Evolutionary conservation across 2,888 invertebrate genomes (phyloP), one percentile per base, ranked within the genome.

Genomic region (Pyrrhia umbra): DNA sequence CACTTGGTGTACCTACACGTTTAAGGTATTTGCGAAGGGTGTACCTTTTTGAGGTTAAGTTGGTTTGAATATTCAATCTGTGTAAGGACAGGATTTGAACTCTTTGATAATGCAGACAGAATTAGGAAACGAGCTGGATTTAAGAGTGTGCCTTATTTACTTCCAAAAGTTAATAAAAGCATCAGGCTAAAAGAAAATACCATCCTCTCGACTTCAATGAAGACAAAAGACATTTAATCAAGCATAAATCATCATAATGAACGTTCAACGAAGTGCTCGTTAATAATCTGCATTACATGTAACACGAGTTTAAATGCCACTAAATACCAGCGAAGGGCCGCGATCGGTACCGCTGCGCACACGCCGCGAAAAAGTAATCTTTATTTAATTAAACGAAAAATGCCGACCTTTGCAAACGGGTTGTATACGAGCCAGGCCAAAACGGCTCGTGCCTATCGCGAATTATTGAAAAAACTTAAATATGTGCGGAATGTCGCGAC

Each of bases 351-450:
- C 40, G 54, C 52, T 59, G 61, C 60, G 77, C 79, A 68, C 77
- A 76, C 76, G 77, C 63, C 75, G 72, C 66, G 78, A 66, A 77
- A 81, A 81, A 82, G 80, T 80, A 81, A 86, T 85, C 80, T 84
- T 84, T 79, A 84, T 82, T 85, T 86, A 85, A 88, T 87, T 89
- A 80, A 87, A 83, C 66, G 77, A 81, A 82, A 81, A 79, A 65
- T 56, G 42, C 27, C 67, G 82, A 85, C 86, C 85, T 88, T 87
- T 84, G 52, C 62, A 52, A 70, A 73, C 70, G 18, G 25, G 61
- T 64, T 57, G 63, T 60, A 57, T 34, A 21, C 47, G 55, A 50
- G 40, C 20, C 37, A 51, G 45, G 20, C 6, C 40, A 42, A n/a
- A n/a, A 64, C 50, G 54, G 54, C 45, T 49, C 40, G 18, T 45